Evolutionary conservation across 1,140 invertebrate species (phyloP).

Genomic region (Manduca sexta): DNA sequence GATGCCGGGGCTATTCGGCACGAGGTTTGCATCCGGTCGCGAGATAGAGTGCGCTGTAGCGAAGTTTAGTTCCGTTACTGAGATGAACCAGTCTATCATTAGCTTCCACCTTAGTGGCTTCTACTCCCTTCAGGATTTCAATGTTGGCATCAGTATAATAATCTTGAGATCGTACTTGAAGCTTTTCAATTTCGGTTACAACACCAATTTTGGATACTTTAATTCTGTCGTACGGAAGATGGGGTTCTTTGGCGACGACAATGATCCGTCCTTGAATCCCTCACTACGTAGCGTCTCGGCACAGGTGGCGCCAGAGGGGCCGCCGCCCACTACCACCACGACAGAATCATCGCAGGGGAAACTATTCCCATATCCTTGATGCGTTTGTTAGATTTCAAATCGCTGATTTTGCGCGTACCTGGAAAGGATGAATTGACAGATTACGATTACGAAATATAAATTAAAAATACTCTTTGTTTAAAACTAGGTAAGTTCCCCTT

Average conservation of each 20-base stretch:
- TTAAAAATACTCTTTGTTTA: too few relatives aligned
- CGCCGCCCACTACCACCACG: constrained; percentile 88
- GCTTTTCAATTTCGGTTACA: constrained; percentile 76
- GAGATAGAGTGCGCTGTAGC: constrained; percentile 85
- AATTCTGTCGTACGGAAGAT: constrained; percentile 90
- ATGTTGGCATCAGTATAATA: constrained; percentile 87
- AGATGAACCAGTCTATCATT: constrained; percentile 77
- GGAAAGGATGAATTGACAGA: constrained; percentile 15
- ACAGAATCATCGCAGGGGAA: constrained; percentile 69
- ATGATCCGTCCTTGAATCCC: constrained; percentile 88
- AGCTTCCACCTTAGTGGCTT: constrained; percentile 78
- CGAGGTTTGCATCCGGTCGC: constrained; percentile 86
- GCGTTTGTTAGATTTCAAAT: constrained; percentile 77
- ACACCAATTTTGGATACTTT: constrained; percentile 88
- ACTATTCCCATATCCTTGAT: constrained; percentile 76
- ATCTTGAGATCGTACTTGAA: constrained; percentile 77
- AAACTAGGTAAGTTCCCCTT: too few relatives aligned
- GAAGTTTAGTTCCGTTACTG: constrained; percentile 77
- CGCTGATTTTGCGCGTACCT: constrained; percentile 77
- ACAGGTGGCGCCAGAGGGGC: constrained; percentile 87
- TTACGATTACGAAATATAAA: too few relatives aligned
- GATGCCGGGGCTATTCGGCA: constrained; percentile 76
- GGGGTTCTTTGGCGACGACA: constrained; percentile 84
- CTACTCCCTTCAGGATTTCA: constrained; percentile 78
- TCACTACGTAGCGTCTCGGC: constrained; percentile 92